Evolutionary conservation across 1,140 invertebrate species (phyloP).

Genomic region (Pteromalus puparum): DNA sequence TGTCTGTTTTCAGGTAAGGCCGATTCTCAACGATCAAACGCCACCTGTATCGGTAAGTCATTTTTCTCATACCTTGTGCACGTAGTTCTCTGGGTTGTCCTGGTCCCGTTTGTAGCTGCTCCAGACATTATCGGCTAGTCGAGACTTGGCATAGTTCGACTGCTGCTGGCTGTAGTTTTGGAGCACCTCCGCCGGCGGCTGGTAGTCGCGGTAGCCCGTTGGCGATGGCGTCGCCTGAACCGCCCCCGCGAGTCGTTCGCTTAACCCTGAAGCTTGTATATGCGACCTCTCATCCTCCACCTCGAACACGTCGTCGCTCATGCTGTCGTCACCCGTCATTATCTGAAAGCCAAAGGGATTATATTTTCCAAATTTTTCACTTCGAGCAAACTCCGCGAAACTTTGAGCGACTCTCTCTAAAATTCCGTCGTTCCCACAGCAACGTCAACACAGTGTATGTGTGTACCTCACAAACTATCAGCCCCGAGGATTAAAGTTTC

Average conservation of each 20-base stretch:
- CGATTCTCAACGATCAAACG: too few species aligned
- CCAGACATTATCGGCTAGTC: slow-evolving; percentile 50
- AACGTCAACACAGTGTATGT: too few species aligned
- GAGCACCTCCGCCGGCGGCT: slow-evolving; percentile 82
- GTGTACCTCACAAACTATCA: too few species aligned
- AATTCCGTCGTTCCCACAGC: too few species aligned
- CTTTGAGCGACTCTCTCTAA: too few species aligned
- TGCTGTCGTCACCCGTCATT: slow-evolving; percentile 78
- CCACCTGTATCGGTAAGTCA: too few species aligned
- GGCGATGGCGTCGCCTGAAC: slow-evolving; percentile 79
- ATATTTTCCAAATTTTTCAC: too few species aligned
- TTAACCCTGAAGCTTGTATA: background rate
- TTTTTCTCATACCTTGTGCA: slow-evolving; percentile 77
- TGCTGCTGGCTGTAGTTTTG: slow-evolving; percentile 58
- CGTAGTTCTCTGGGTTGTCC: slow-evolving; percentile 75
- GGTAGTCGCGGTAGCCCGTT: slow-evolving; percentile 87
- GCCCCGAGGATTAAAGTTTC: background rate
- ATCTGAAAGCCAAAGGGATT: slow-evolving; percentile 60
- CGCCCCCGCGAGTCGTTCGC: background rate
- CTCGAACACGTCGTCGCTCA: slow-evolving; percentile 89
- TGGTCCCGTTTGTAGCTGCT: slow-evolving; percentile 58
- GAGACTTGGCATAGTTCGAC: slow-evolving; percentile 56
- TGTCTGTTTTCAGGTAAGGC: too few species aligned
- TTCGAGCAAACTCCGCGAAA: too few species aligned
- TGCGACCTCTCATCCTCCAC: slow-evolving; percentile 52